Base-by-base conservation (phyloP, 2,888 invertebrate species). In the Scelioninae gen. 1 region DNA sequence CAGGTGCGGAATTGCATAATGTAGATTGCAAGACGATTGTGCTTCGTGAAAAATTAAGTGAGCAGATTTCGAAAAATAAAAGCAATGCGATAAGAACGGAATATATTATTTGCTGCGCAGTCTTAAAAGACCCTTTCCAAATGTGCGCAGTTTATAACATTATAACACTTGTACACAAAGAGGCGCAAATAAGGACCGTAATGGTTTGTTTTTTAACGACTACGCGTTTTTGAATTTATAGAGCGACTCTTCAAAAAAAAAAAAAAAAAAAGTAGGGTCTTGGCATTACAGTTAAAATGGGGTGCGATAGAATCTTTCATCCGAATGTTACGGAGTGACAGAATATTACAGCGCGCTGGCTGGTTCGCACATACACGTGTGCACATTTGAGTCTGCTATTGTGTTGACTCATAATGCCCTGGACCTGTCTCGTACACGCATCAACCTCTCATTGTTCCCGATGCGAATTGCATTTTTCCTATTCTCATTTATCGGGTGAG, bases 381-480 rank as follows among this genome's bases (percentile, higher is more conserved):
- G 47, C 55, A 53, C 86, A 75, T 86, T 84, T 87, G 85, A 69
- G 74, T 72, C 65, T 34, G 65, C 84, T 81, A 86, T 87, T 90
- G 88, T 89, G 69, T 84, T 15, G 75, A 74, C 78, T 81, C 85
- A 89, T 89, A 90, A 90, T 89, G 86, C 88, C 74, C 84, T 83
- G 90, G 89, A 90, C 90, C 90, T 90, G 91, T 89, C 88, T 89
- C 88, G 85, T 86, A 83, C 88, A 89, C 86, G 87, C 87, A 89
- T 89, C 87, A 86, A 87, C 87, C 85, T 85, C 82, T 84, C 83
- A 89, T 89, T 90, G 88, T 90, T 88, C 88, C 82, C 86, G 80
- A 75, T 84, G 85, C 88, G 87, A 88, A 88, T 87, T 87, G 86
- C 86, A 88, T 86, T 88, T 88, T 86, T 86, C 83, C 77, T 79